Conservation (phyloP, 2,113 vertebrate genomes). For the Sinocyclocheilus maitianheensis region DNA sequence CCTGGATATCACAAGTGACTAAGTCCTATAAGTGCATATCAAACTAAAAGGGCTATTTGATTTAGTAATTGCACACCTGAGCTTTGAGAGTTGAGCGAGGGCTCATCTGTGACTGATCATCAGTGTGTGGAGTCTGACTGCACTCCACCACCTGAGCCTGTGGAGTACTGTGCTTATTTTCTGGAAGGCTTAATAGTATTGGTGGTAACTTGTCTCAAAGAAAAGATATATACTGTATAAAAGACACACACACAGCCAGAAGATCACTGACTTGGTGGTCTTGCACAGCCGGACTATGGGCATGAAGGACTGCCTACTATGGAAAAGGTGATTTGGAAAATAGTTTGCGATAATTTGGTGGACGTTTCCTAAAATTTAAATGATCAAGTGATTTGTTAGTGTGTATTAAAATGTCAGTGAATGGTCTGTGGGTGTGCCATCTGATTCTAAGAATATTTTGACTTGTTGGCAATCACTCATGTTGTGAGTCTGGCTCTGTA, state of each 20-base stretch:
- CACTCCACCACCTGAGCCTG: constrained; percentile 6
- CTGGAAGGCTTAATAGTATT: background rate
- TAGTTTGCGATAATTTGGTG: background rate
- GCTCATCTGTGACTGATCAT: constrained; percentile 19
- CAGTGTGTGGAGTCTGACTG: background rate
- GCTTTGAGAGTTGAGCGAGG: background rate
- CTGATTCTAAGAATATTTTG: background rate
- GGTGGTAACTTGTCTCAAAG: background rate
- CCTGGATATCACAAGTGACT: background rate
- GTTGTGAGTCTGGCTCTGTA: background rate
- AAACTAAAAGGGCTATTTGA: constrained; percentile 26
- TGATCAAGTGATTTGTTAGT: background rate
- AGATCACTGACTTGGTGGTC: background rate
- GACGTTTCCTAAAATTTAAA: background rate
- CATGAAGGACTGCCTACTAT: background rate
- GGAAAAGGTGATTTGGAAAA: background rate
- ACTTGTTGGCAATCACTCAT: background rate
- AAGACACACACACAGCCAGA: background rate
- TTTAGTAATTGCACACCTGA: constrained; percentile 41
- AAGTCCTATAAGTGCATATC: background rate
- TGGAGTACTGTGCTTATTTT: constrained; percentile 1
- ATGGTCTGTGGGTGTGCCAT: background rate
- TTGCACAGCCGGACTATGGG: background rate
- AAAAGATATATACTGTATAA: background rate
- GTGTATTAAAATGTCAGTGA: background rate